Base-by-base conservation (phyloP, 2,888 invertebrate genomes). In the Andrena flavipes region DNA sequence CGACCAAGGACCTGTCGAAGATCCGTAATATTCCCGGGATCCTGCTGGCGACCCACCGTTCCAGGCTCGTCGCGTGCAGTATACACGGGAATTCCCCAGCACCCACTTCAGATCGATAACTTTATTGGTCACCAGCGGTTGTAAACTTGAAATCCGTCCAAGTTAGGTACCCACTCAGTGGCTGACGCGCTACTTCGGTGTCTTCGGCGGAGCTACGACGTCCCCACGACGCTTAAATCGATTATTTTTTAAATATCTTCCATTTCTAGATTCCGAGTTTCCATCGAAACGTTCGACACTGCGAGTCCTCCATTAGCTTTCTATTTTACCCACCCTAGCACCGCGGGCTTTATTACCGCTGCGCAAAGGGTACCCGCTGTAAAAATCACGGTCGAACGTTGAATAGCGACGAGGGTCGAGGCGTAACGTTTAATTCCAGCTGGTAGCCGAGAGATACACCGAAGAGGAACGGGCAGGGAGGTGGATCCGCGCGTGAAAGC, bases 141-240 rank as follows among this genome's bases (percentile, higher is more conserved):
- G 82, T 87, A 88, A 89, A 85, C 81, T 86, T 85, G 85, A 86
- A 84, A 88, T 84, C 76, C 70, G 86, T 82, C 80, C 80, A 68
- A 63, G 48, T 42, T 42, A 42, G 42, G 7, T 62, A 54, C 60
- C 7, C 62, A 60, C 56, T 64, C 71, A 54, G 23, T 13, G 16
- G 23, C n/a, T 10, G 4, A 4, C 20, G 20, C 13, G 33, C 13
- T 62, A 42, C 26, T 42, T 16, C 16, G 33, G 1, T 16, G 23
- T 2, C 13, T 23, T n/a, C 1, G 49, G 2, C 13, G n/a, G 2
- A 10, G 8, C 23, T 16, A 6, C 16, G 29, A 59, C 49, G 20
- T 8, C 2, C 8, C 8, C 33, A 2, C 16, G 0, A 1, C 10
- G 23, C 13, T 33, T 4, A 10, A 26, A 8, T 23, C 10, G 48